Base-by-base conservation (phyloP, 2,113 vertebrate genomes). In the Scytalopus superciliaris region DNA sequence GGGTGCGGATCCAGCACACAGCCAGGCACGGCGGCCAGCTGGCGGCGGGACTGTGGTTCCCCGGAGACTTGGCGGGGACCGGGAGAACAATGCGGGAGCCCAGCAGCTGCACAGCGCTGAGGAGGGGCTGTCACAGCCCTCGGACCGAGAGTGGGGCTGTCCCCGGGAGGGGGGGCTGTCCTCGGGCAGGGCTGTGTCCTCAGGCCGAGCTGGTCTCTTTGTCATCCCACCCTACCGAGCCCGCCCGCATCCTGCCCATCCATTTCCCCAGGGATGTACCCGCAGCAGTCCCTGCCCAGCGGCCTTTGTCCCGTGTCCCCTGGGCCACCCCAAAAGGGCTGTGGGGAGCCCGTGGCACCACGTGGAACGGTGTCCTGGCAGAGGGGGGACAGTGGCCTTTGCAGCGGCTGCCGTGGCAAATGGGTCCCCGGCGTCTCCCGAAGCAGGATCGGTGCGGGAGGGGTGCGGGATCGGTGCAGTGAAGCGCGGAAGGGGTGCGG, bases 231-330 rank as follows among this genome's bases (percentile, higher is more conserved):
- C 25, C 47, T 59, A 23, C 22, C 1, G 0, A 40, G 45, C 18
- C 8, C 0, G 7, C 21, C 23, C 3, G 1, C 40, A 37, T 31
- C 68, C 78, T 25, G 55, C 23, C 2, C 52, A 4, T 52, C 30
- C 33, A 0, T 0, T 59, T 37, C 52, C n/a, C 40, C 69, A 3
- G 5, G 57, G 30, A 2, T 14, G 37, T 24, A 35, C 30, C 31
- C 39, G 4, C 77, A 55, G 3, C 23, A 17, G 17, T 13, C 10
- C 22, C 40, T 7, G 31, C 56, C 39, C 63, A 21, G n/a, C 19
- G 6, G 14, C 24, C 50, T 30, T 15, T 27, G 37, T 19, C 69
- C 57, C 4, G 0, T 3, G 28, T 39, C 63, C 66, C 52, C 30
- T 5, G 45, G 6, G 21, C 55, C 63, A 66, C 60, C 64, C 64